A percentile compares a stretch with the other conserved stretches of the same genome.
phyloP scores from a whole-genome alignment of 92 coral and sea anemone species.

The Zoanthus sociatus region DNA sequence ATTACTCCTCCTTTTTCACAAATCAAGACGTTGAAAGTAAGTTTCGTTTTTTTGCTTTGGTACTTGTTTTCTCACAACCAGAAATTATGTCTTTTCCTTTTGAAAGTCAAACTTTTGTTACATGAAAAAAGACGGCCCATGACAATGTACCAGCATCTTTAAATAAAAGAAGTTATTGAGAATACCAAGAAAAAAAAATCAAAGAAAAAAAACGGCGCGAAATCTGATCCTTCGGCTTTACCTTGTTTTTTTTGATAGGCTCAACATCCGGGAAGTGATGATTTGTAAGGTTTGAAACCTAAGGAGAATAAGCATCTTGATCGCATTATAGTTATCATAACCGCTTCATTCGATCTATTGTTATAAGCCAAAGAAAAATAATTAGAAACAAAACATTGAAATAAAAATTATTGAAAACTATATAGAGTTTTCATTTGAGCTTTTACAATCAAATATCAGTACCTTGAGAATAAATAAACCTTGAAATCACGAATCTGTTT shows the following conservation, averaged over 20 bases:
- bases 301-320: not conserved
- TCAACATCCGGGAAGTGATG: slow-evolving; percentile 26
- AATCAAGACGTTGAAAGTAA: too few relatives aligned
- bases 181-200: too few relatives aligned
- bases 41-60: too few relatives aligned
- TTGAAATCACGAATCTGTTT: not conserved
- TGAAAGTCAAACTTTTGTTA: too few relatives aligned
- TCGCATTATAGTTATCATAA: not conserved
- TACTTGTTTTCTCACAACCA: too few relatives aligned
- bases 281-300: slow-evolving; percentile 6
- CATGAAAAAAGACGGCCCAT: too few relatives aligned
- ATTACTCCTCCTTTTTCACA: too few relatives aligned
- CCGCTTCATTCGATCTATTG: not conserved
- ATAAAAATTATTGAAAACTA: not conserved
- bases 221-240: not conserved
- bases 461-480: not conserved
- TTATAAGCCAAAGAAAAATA: not conserved
- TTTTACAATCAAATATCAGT: not conserved
- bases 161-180: too few relatives aligned
- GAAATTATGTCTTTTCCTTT: too few relatives aligned
- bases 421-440: too few relatives aligned
- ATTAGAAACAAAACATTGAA: not conserved
- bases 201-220: slow-evolving; percentile 35
- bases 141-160: too few relatives aligned
- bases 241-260: not conserved